Base-by-base conservation (phyloP, 2,888 invertebrate species). In the Rhodophaea formosa region DNA sequence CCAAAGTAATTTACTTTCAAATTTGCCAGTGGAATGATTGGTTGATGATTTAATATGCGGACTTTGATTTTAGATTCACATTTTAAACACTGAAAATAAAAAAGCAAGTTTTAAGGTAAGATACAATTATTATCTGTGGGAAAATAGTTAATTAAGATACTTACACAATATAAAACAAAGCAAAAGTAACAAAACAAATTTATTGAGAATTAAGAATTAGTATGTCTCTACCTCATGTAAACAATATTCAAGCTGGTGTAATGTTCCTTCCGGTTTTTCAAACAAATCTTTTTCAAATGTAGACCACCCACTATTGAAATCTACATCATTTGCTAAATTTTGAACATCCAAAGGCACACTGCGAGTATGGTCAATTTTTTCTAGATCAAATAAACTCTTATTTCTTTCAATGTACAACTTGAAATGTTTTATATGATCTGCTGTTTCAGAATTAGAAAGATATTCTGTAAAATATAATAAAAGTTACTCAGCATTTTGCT, bases 1-100 rank as follows among this genome's bases (percentile, higher is more conserved):
- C 96, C 96, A 86, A 94, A 95, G 70, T 92, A 93, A 79, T 93
- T 94, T 0, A 95, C 93, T 91, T 95, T 95, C 29, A 96, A 84
- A 79, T 94, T 93, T 71, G 93, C 93, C 53, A 96, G 81, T 23
- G 94, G 93, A 46, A 95, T 91, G 1, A 95, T 82, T 32, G 95
- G 94, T 62, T 94, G 93, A 79, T 94, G 95, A 78, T 89, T 89
- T 14, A 86, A 71, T 58, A 86, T 80, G 65, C 88, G 82, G 8
- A 87, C 84, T 76, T 82, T 85, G 46, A 83, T 80, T 75, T 86
- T 90, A 29, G 82, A 80, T 69, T 82, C 86, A 78, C 86, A 85
- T 70, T 88, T 88, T 54, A 88, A 79, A 67, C 79, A 80, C 86
- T 92, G 82, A 71, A 80, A 71, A 51, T 29, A 47, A 57, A 52